phyloP scores from a whole-genome alignment of 2,888 invertebrate species.

The Catocala nupta region DNA sequence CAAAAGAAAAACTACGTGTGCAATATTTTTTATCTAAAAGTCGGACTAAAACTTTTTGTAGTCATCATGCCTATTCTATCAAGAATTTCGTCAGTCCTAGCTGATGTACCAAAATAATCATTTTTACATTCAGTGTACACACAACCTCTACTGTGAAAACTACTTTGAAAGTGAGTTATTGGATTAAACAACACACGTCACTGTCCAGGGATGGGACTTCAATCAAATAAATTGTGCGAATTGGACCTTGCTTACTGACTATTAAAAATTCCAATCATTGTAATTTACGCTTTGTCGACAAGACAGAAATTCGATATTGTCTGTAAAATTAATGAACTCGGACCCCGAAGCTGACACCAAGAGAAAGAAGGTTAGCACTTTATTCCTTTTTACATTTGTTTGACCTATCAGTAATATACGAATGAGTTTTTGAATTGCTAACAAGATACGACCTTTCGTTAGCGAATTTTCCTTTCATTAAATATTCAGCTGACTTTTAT shows the following conservation, averaged over 20 bases:
- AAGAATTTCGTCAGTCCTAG: no score
- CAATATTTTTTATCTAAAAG: no score
- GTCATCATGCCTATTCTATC: no score
- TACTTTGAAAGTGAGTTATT: no score
- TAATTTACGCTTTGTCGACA: constrained; percentile 40
- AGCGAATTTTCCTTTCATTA: constrained; percentile 13
- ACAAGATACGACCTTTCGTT: neutral
- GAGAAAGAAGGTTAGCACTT: constrained; percentile 34
- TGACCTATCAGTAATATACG: constrained; percentile 25
- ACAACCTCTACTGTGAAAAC: no score
- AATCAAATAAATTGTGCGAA: constrained; percentile 31
- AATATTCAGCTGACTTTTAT: constrained; percentile 12
- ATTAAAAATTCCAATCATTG: constrained; percentile 51
- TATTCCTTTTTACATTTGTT: constrained; percentile 29
- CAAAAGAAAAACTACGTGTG: no score
- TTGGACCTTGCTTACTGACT: constrained; percentile 25
- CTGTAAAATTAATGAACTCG: constrained; percentile 51
- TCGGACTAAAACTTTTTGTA: no score
- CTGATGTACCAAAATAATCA: no score
- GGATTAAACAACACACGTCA: no score
- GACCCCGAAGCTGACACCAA: constrained; percentile 33
- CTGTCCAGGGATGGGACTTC: neutral
- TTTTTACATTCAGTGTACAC: no score
- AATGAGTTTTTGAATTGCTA: constrained; percentile 16
- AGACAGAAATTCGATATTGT: constrained; percentile 50